Evolutionary conservation across 2,797 vertebrate species (phyloP).

Genomic region (Chiroxiphia lanceolata): DNA sequence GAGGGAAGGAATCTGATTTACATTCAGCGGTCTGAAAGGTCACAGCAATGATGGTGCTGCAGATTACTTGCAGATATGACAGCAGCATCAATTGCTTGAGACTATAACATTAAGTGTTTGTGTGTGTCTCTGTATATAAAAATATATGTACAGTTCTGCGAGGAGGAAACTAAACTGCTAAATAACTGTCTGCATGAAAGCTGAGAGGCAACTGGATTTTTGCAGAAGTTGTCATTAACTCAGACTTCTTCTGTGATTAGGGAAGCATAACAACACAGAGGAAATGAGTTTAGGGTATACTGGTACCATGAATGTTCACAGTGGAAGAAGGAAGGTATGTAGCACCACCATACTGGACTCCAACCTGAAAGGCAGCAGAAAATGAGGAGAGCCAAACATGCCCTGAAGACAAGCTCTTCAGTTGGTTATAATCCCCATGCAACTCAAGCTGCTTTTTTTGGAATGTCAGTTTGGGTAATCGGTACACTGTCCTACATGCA

Average conservation of each 20-base stretch:
- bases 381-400: neutral
- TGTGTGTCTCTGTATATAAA: neutral
- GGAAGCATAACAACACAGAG: neutral
- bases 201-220: neutral
- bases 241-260: neutral
- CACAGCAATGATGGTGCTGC: neutral
- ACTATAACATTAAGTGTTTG: neutral
- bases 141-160: neutral
- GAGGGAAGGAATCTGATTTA: conserved; percentile 18
- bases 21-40: conserved; percentile 22
- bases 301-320: neutral
- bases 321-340: neutral
- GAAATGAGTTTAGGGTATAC: neutral
- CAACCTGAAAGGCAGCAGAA: neutral
- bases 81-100: conserved; percentile 9
- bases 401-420: neutral
- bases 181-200: neutral
- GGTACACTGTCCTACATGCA: neutral
- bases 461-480: neutral
- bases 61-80: conserved; percentile 27
- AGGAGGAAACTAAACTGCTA: neutral
- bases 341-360: neutral
- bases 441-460: neutral
- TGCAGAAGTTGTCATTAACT: neutral
- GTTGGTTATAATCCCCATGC: neutral